phyloP scores from a whole-genome alignment of 2,797 vertebrate genomes.

The Ceryle rudis region DNA sequence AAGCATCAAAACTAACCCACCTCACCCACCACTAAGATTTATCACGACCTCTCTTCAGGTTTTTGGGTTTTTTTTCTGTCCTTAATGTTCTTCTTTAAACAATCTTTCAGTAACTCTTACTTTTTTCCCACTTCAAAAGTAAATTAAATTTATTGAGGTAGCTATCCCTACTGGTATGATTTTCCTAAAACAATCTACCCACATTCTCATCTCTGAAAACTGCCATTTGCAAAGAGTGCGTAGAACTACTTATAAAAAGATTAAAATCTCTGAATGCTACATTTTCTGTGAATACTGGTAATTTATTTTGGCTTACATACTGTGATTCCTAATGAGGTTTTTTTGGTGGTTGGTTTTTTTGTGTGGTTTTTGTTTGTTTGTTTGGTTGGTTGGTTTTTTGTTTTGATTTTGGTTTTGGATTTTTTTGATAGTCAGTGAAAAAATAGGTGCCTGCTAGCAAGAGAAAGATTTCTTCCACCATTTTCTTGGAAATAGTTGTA shows the following conservation, averaged over 20 bases:
- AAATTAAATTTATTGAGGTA: not conserved
- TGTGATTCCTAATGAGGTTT: not conserved
- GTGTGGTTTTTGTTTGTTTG: no score
- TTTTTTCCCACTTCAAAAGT: not conserved
- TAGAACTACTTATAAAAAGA: not conserved
- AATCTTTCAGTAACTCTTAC: not conserved
- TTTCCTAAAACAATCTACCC: not conserved
- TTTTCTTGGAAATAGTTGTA: not conserved
- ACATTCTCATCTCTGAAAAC: accelerated
- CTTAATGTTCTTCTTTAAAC: not conserved
- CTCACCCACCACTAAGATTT: not conserved
- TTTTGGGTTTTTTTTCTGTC: not conserved
- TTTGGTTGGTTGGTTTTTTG: no score
- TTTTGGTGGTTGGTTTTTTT: not conserved
- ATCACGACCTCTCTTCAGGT: not conserved
- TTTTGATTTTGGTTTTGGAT: no score
- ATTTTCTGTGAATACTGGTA: not conserved
- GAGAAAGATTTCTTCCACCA: not conserved
- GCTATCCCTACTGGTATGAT: not conserved
- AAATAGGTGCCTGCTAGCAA: not conserved
- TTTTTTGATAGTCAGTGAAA: not conserved
- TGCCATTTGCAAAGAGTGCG: not conserved
- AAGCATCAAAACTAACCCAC: not conserved
- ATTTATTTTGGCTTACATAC: not conserved
- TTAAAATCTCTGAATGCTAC: not conserved